phyloP scores from a whole-genome alignment of 2,888 invertebrate species.

The Scrobipalpa atriplicella region DNA sequence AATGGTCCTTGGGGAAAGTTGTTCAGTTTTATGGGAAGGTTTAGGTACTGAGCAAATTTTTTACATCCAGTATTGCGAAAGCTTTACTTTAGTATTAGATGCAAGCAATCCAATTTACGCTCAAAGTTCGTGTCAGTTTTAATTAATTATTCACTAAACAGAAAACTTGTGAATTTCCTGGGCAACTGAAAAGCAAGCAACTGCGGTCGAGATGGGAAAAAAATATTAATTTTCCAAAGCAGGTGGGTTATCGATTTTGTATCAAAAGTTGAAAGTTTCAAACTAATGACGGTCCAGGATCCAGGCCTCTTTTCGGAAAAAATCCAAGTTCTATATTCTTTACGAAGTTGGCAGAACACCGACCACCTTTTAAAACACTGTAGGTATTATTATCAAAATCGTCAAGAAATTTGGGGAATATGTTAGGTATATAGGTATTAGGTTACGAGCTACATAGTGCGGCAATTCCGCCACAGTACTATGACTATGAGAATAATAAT shows the following conservation, averaged over 20 bases:
- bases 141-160: constrained; percentile 18
- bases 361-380: too few species aligned
- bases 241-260: not conserved
- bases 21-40: not conserved
- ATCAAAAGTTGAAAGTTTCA: not conserved
- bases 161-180: constrained; percentile 1
- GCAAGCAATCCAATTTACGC: constrained; percentile 2
- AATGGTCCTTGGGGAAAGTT: too few species aligned
- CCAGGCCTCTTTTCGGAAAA: not conserved
- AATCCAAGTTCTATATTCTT: not conserved
- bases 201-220: constrained; percentile 11
- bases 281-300: too few species aligned
- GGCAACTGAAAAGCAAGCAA: constrained; percentile 10
- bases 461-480: too few species aligned
- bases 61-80: not conserved
- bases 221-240: constrained; percentile 4
- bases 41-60: not conserved
- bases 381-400: too few species aligned
- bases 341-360: too few species aligned
- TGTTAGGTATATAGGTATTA: too few species aligned
- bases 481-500: too few species aligned
- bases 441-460: too few species aligned
- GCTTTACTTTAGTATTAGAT: not conserved
- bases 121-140: constrained; percentile 13
- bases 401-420: too few species aligned